A percentile compares a stretch with the other conserved stretches of the same genome.
phyloP scores from a whole-genome alignment of 2,797 vertebrate genomes.

The Myoxocephalus aenaeus region DNA sequence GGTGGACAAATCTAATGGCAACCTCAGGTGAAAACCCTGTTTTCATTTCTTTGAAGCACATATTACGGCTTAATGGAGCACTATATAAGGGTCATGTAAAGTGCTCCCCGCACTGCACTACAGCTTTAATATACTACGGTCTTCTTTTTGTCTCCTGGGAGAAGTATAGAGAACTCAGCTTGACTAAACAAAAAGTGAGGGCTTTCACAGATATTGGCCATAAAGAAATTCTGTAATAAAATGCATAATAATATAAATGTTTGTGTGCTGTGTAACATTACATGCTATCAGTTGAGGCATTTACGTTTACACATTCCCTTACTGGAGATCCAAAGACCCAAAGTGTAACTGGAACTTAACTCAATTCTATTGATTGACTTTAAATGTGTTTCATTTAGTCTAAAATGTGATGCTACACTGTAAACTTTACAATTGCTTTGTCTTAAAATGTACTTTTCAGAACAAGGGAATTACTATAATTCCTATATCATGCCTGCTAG shows the following conservation, averaged over 20 bases:
- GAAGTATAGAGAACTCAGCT: slow-evolving; percentile 38
- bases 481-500: neutral
- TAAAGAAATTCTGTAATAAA: slow-evolving; percentile 18
- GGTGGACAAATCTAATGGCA: slow-evolving; percentile 25
- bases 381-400: neutral
- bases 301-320: neutral
- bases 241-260: neutral
- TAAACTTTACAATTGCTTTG: neutral
- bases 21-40: neutral
- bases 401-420: neutral
- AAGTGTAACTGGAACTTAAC: neutral
- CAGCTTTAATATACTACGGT: slow-evolving; percentile 32
- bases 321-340: neutral
- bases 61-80: neutral
- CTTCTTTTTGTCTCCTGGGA: slow-evolving; percentile 42
- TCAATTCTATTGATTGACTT: slow-evolving; percentile 2
- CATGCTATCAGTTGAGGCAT: neutral
- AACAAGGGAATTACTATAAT: neutral
- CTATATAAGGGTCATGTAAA: slow-evolving; percentile 10
- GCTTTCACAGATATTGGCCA: slow-evolving; percentile 41
- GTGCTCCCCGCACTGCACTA: slow-evolving; percentile 17
- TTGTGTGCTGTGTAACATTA: neutral
- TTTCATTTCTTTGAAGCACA: slow-evolving; percentile 34
- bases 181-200: slow-evolving; percentile 38
- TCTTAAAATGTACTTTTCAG: neutral